Conservation (phyloP, 2,113 vertebrate genomes). For the Corvus cornix region DNA sequence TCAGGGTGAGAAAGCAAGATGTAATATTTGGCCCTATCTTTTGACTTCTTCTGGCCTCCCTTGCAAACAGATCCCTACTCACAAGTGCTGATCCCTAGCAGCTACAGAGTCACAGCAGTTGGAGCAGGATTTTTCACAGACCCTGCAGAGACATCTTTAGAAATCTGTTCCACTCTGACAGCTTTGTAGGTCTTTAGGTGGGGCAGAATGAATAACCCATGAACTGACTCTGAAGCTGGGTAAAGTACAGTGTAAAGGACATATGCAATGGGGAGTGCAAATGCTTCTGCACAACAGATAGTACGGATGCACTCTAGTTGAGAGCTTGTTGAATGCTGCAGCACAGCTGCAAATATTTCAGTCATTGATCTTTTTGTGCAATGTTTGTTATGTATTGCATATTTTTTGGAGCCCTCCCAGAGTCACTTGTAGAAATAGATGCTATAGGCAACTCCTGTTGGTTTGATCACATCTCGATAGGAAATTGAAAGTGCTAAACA, state of each 20-base stretch:
- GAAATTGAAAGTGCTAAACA: not conserved
- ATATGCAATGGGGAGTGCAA: fast-evolving
- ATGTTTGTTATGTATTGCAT: not conserved
- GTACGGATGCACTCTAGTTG: not conserved
- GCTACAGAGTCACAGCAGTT: not conserved
- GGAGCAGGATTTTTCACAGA: not conserved
- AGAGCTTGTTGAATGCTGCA: not conserved
- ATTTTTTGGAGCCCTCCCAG: not conserved
- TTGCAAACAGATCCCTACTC: not conserved
- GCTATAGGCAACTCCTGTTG: not conserved
- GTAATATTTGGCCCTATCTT: not conserved
- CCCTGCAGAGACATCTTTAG: not conserved
- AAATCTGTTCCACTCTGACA: not conserved
- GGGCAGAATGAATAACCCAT: not conserved
- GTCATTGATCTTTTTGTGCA: not conserved
- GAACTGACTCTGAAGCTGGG: not conserved
- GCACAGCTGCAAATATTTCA: not conserved
- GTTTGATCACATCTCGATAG: not conserved
- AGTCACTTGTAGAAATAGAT: not conserved
- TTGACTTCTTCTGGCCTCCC: not conserved
- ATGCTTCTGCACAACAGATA: not conserved
- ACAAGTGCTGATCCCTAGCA: not conserved
- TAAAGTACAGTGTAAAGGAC: not conserved
- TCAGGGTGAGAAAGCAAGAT: not conserved
- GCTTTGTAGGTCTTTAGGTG: not conserved